Evolutionary conservation across 2,888 invertebrate genomes (phyloP).

Genomic region (Stratiomys singularior): DNA sequence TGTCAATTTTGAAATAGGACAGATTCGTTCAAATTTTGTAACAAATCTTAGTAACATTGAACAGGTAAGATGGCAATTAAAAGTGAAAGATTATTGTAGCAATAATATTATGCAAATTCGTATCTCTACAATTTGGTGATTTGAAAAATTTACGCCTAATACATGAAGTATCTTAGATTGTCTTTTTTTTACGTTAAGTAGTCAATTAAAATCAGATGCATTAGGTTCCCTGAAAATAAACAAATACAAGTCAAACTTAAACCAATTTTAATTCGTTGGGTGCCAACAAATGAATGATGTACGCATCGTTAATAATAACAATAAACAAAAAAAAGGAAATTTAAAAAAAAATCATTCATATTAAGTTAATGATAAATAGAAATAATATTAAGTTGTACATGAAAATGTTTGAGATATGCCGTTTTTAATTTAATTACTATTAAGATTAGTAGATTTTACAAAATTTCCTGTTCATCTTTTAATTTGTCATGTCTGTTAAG

Average conservation of each 20-base stretch:
- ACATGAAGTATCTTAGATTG: neutral
- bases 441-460: neutral
- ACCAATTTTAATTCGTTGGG: constrained; percentile 26
- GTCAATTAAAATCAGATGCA: neutral
- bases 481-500: neutral
- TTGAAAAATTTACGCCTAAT: neutral
- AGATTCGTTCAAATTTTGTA: neutral
- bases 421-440: neutral
- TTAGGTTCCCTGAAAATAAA: neutral
- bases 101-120: constrained; percentile 9
- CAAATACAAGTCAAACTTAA: constrained; percentile 24
- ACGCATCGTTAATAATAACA: neutral
- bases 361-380: neutral
- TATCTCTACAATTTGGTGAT: neutral
- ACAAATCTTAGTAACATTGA: neutral
- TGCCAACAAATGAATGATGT: constrained; percentile 30
- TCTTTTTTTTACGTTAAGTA: constrained; percentile 6
- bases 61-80: neutral
- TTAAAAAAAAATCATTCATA: neutral
- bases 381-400: neutral
- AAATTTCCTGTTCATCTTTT: neutral
- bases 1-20: neutral
- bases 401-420: neutral
- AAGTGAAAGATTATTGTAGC: neutral
- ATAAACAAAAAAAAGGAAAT: too few relatives aligned